Evolutionary conservation across 2,113 vertebrate species (phyloP).

Genomic region (Oreochromis niloticus): DNA sequence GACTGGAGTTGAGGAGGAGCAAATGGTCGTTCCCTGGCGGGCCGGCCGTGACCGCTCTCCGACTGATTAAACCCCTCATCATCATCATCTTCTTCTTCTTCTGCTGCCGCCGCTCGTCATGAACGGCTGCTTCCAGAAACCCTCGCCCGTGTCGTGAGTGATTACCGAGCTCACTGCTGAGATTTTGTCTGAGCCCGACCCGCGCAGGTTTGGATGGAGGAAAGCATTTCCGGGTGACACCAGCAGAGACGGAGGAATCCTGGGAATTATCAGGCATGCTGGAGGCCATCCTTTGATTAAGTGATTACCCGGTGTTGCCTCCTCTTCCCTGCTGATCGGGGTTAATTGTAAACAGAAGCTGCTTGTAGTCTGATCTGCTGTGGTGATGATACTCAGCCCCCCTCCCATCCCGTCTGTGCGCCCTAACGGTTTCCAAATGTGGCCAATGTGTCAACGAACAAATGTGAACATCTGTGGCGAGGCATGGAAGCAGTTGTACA

Average conservation of each 20-base stretch:
- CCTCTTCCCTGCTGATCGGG: neutral
- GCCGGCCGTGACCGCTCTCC: constrained; percentile 12
- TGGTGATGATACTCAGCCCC: neutral
- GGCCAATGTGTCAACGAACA: neutral
- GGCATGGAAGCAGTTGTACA: neutral
- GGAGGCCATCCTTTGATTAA: constrained; percentile 39
- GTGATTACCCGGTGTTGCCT: neutral
- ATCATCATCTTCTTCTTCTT: neutral
- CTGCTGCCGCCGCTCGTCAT: neutral
- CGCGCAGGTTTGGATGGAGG: neutral
- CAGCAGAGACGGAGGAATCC: neutral
- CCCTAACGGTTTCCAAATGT: constrained; percentile 73
- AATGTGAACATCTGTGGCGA: neutral
- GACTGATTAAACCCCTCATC: constrained; percentile 45
- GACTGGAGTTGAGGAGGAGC: constrained; percentile 42
- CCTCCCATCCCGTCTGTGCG: constrained; percentile 27
- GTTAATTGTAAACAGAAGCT: constrained; percentile 67
- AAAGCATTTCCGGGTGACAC: neutral
- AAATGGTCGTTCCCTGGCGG: constrained; percentile 29
- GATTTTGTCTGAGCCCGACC: neutral
- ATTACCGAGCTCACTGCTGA: neutral
- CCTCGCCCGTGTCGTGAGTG: neutral
- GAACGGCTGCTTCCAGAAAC: neutral
- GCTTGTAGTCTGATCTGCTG: constrained; percentile 7
- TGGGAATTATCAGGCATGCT: neutral